Percentiles rank a stretch among this genome's conserved stretches.
Evolutionary conservation across 2,113 vertebrate genomes (phyloP).

Genomic region (Hippocampus guttulatus): DNA sequence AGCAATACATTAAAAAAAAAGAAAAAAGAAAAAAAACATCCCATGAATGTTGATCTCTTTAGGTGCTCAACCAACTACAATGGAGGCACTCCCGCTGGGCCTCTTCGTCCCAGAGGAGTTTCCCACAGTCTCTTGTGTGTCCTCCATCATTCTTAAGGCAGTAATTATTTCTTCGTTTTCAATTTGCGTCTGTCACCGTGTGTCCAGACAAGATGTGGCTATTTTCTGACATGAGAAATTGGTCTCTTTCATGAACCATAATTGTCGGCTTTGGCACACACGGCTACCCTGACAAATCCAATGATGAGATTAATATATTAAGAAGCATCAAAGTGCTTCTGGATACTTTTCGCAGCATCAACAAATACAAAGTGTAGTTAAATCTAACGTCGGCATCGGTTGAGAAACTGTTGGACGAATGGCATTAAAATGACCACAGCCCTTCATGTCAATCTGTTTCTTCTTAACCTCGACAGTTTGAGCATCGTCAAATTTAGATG

Average conservation of each 20-base stretch:
- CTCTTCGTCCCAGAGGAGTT: conserved; percentile 29
- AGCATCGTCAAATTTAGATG: not conserved
- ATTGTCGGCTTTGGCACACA: not conserved
- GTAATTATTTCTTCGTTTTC: conserved; percentile 69
- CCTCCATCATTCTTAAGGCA: conserved; percentile 66
- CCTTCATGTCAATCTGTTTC: not conserved
- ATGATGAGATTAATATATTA: not conserved
- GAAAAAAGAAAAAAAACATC: not conserved
- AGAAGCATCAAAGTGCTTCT: not conserved
- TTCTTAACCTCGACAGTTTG: not conserved
- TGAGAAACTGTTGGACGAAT: not conserved
- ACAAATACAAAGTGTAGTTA: not conserved
- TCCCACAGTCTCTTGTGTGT: conserved; percentile 46
- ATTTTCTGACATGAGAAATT: conserved; percentile 11
- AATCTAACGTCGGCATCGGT: not conserved
- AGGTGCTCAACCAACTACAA: conserved; percentile 42
- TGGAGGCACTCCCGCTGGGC: conserved; percentile 33
- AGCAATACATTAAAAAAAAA: conserved; percentile 49
- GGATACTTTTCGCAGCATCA: not conserved
- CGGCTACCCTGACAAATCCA: not conserved
- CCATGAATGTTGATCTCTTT: conserved; percentile 13
- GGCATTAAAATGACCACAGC: not conserved
- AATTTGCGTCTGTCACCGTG: conserved; percentile 54
- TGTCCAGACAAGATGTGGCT: conserved; percentile 47
- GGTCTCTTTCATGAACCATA: not conserved